Percentiles rank a stretch among this genome's conserved stretches.
phyloP scores from a whole-genome alignment of 2,888 invertebrate genomes.

The Acleris holmiana region DNA sequence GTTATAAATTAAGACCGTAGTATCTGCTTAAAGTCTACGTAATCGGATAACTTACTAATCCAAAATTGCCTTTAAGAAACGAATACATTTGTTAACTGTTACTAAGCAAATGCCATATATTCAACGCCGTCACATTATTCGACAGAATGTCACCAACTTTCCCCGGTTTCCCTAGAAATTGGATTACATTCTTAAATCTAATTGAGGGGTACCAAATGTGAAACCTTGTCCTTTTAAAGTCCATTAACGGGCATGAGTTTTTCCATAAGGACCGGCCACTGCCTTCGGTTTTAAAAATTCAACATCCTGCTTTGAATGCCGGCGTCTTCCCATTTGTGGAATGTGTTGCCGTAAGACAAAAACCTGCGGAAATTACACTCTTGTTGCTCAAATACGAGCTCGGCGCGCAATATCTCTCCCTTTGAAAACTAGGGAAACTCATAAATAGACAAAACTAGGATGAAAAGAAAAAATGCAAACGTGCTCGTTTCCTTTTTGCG shows the following conservation, averaged over 20 bases:
- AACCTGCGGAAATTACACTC: conserved; percentile 78
- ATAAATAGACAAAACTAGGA: conserved; percentile 72
- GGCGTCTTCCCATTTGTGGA: conserved; percentile 75
- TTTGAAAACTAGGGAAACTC: conserved; percentile 75
- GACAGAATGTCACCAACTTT: conserved; percentile 9
- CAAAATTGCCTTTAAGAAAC: too few species aligned
- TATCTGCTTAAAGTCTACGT: too few species aligned
- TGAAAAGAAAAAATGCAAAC: conserved; percentile 44
- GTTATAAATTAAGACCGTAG: too few species aligned
- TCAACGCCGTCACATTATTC: not conserved
- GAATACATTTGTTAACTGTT: too few species aligned
- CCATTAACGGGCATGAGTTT: conserved; percentile 56
- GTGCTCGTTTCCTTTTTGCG: conserved; percentile 51
- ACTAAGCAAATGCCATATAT: too few species aligned
- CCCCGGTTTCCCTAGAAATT: conserved; percentile 5
- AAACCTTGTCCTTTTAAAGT: conserved; percentile 57
- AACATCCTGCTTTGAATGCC: conserved; percentile 68
- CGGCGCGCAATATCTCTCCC: conserved; percentile 72
- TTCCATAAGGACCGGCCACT: conserved; percentile 54
- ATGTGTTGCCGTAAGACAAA: conserved; percentile 76
- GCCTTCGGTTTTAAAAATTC: conserved; percentile 67
- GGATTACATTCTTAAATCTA: conserved; percentile 19
- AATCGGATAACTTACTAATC: too few species aligned
- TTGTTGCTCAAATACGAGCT: conserved; percentile 75
- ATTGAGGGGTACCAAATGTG: conserved; percentile 43